These are phyloP conservation scores for Pelodytes ibericus DNA, from an alignment of 2,797 vertebrate genomes.

Conservation along the genomic window DNA sequence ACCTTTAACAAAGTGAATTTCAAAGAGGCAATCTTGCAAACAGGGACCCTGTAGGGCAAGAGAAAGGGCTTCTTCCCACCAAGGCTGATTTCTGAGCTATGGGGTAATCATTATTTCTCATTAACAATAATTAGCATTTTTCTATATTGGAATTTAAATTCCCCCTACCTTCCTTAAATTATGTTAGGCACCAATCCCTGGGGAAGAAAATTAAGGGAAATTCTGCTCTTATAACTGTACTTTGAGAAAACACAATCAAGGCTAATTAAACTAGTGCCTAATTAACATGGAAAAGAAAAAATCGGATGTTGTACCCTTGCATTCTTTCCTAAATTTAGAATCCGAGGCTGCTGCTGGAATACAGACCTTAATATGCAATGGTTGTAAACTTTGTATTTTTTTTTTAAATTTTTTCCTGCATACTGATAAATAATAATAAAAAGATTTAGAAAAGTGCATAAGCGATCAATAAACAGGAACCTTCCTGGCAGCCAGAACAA, in stretches of 20 bases:
- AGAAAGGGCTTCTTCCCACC: background rate
- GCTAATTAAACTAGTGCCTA: constrained; percentile 21
- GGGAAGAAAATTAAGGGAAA: background rate
- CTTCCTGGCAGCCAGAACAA: background rate
- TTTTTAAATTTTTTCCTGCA: background rate
- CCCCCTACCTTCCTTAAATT: background rate
- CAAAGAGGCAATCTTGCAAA: background rate
- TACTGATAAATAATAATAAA: background rate
- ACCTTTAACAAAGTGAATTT: too few species aligned
- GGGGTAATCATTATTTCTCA: background rate
- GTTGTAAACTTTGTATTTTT: background rate
- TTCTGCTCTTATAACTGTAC: background rate
- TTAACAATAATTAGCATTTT: background rate
- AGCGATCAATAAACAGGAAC: background rate
- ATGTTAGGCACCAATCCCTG: background rate
- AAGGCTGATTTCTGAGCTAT: background rate
- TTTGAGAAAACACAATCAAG: constrained; percentile 29
- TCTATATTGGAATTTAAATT: constrained; percentile 1
- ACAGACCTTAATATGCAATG: background rate
- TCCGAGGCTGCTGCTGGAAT: background rate
- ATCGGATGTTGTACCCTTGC: background rate
- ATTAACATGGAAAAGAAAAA: constrained; percentile 16
- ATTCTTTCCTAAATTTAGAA: background rate
- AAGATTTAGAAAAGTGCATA: constrained; percentile 8
- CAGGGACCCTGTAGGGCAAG: background rate